phyloP scores from a whole-genome alignment of 2,888 invertebrate species.

The Chymomyza amoena region DNA sequence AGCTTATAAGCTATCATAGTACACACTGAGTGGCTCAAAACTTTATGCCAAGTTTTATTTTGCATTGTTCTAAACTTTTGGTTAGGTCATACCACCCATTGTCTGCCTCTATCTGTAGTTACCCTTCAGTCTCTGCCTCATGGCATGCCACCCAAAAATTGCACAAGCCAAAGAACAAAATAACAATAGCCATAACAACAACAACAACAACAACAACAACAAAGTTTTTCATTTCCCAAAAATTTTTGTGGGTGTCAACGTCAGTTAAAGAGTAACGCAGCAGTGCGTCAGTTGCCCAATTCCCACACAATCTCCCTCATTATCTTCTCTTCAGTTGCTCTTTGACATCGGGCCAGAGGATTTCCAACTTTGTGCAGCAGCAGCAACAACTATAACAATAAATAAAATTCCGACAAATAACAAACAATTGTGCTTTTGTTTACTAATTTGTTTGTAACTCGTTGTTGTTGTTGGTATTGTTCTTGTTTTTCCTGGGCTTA shows the following conservation, averaged over 20 bases:
- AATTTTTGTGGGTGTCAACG: constrained; percentile 57
- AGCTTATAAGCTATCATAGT: constrained; percentile 43
- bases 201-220: too few relatives aligned
- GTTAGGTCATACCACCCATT: background rate
- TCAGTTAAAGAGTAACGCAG: background rate
- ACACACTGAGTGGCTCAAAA: constrained; percentile 29
- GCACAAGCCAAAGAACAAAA: constrained; percentile 24
- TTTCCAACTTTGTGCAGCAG: background rate
- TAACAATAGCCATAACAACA: background rate
- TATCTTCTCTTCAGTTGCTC: background rate
- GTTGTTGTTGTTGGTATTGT: constrained; percentile 19
- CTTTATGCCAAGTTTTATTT: constrained; percentile 57
- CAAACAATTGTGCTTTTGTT: constrained; percentile 68
- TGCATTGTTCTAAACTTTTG: constrained; percentile 49
- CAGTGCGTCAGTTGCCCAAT: background rate
- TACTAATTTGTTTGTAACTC: constrained; percentile 60
- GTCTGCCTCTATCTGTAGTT: background rate
- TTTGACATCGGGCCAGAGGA: background rate
- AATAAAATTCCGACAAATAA: constrained; percentile 22
- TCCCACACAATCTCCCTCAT: background rate
- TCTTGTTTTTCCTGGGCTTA: constrained; percentile 22
- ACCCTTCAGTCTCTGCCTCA: constrained; percentile 13
- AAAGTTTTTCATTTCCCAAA: constrained; percentile 50
- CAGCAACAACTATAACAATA: background rate
- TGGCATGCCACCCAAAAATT: constrained; percentile 34